Evolutionary conservation across 2,888 invertebrate genomes (phyloP), one percentile per base, ranked within the genome.

Genomic region (Phengaris alcon): DNA sequence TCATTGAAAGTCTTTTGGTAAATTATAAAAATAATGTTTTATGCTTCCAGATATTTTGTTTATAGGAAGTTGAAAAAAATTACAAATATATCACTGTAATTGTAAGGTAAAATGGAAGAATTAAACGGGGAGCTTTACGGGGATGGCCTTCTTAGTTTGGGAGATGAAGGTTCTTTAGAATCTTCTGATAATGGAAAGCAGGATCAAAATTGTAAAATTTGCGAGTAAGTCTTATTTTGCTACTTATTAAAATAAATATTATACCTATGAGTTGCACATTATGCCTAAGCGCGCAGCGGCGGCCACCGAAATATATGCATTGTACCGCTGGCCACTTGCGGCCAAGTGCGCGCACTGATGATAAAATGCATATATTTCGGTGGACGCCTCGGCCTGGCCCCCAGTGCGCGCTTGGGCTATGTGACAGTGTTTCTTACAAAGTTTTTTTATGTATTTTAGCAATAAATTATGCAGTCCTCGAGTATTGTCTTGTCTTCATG

Each of bases 401-500:
- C 22, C 22, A 22, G 22, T 22, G 22, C 22, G 22, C 22, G 22
- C 22, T 22, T 22, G 22, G 22, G 22, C 22, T 22, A 22, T 52
- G 73, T 76, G 73, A 76, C 72, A 73, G 70, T 74, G 73, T 68
- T 76, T 48, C 35, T 75, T 35, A 48, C 35, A 70, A 52, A 64
- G 4, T 73, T 46, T 5, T 15, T 74, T 48, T 35, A 22, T 57
- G 75, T 48, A 35, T 78, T 74, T 75, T 94, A 96, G 96, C 85
- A 95, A 95, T 86, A 96, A 96, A 83, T 94, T 97, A 84, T 95
- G 95, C 88, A 95, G 96, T 87, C 98, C 99, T 77, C 96, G 98
- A 81, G 96, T 99, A 79, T 95, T 99, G 85, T 96, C 97, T 83
- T 99, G 99, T 91, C 96, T 99, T 87, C 99, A 99, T 94, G 97